Conservation (phyloP, 2,797 vertebrate genomes). For the Oryzias sinensis region DNA sequence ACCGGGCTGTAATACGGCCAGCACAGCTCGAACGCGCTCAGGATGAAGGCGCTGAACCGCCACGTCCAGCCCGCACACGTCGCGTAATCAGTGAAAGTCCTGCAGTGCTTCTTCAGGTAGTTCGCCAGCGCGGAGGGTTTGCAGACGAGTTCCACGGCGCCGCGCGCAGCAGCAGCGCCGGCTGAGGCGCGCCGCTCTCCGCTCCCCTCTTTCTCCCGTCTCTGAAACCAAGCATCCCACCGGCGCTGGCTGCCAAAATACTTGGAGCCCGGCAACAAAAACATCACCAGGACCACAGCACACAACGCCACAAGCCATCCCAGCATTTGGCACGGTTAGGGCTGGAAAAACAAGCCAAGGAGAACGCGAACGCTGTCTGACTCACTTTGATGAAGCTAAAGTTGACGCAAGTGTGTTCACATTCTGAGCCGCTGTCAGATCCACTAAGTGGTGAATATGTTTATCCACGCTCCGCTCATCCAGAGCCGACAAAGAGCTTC, state of each 20-base stretch:
- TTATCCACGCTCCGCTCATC: slow-evolving; percentile 37
- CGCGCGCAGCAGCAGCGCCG: slow-evolving; percentile 21
- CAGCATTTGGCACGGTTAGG: slow-evolving; percentile 70
- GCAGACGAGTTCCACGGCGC: slow-evolving; percentile 73
- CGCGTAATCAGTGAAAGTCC: slow-evolving; percentile 65
- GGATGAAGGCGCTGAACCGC: slow-evolving; percentile 72
- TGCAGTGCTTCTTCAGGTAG: slow-evolving; percentile 80
- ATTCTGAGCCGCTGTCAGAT: background rate
- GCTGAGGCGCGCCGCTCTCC: slow-evolving; percentile 39
- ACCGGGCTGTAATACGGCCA: slow-evolving; percentile 74
- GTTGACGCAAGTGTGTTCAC: background rate
- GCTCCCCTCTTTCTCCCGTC: slow-evolving; percentile 32
- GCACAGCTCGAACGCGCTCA: slow-evolving; percentile 72
- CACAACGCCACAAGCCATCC: slow-evolving; percentile 69
- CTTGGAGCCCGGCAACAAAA: slow-evolving; percentile 69
- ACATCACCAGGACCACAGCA: slow-evolving; percentile 68
- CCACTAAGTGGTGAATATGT: slow-evolving; percentile 20
- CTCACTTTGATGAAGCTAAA: background rate
- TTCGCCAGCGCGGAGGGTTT: slow-evolving; percentile 84
- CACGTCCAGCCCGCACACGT: slow-evolving; percentile 75
- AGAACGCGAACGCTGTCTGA: slow-evolving; percentile 5
- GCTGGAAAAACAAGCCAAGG: background rate
- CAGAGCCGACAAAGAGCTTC: background rate
- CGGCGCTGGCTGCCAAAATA: slow-evolving; percentile 54
- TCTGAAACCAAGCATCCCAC: slow-evolving; percentile 30